Percentiles rank a stretch among this genome's conserved stretches.
Conservation (phyloP, 2,113 vertebrate genomes). For the Lepus europaeus region DNA sequence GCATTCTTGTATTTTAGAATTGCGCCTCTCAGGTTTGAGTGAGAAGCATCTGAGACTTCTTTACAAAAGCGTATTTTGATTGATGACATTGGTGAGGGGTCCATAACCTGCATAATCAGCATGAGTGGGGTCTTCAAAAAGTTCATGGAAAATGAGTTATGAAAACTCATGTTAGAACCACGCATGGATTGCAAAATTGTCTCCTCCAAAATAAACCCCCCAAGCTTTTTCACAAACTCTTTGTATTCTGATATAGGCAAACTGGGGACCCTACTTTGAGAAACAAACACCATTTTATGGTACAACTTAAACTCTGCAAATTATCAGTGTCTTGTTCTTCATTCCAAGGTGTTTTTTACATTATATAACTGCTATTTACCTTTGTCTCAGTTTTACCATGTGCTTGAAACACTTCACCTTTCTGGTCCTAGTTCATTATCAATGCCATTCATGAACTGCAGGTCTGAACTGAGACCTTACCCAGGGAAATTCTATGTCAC, state of each 20-base stretch:
- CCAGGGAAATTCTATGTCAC: not conserved
- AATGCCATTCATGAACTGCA: not conserved
- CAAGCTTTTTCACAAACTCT: no score
- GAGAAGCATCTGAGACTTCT: not conserved
- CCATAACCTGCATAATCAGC: not conserved
- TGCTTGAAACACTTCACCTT: not conserved
- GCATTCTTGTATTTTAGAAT: not conserved
- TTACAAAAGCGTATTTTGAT: not conserved
- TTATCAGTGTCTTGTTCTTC: not conserved
- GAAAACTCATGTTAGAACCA: no score
- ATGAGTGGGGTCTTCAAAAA: no score
- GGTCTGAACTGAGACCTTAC: not conserved
- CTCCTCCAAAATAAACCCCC: no score
- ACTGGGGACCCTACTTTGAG: not conserved
- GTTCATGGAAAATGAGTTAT: no score
- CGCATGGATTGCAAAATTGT: no score
- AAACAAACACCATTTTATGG: not conserved
- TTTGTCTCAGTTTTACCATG: slow-evolving; percentile 19
- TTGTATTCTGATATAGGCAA: not conserved
- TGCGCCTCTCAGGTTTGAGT: not conserved
- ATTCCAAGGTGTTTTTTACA: not conserved
- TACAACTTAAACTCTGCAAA: not conserved
- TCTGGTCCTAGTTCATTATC: not conserved
- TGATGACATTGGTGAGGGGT: not conserved
- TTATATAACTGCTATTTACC: slow-evolving; percentile 22